Evolutionary conservation across 2,113 vertebrate genomes (phyloP).

Genomic region (Podarcis raffonei): DNA sequence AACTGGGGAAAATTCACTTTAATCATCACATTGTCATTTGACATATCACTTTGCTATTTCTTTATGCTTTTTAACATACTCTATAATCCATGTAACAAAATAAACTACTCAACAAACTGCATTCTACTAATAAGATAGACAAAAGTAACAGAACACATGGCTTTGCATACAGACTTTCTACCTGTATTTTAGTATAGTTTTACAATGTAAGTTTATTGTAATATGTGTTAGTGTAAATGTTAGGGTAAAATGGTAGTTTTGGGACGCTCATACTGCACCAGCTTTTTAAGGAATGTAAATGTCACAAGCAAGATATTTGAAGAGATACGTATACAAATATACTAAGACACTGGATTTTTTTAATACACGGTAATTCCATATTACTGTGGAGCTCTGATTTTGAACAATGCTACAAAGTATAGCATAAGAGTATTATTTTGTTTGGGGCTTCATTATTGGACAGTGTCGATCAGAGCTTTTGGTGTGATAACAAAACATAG

Average conservation of each 20-base stretch:
- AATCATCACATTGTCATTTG: conserved; percentile 23
- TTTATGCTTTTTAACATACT: conserved; percentile 18
- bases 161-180: conserved; percentile 44
- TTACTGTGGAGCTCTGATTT: conserved; percentile 20
- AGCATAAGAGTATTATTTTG: not conserved
- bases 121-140: conserved; percentile 32
- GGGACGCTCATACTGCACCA: conserved; percentile 16
- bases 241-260: conserved; percentile 39
- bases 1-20: conserved; percentile 18
- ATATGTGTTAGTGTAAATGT: conserved; percentile 39
- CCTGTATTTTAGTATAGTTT: conserved; percentile 39
- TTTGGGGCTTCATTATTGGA: conserved; percentile 26
- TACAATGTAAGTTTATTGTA: conserved; percentile 10
- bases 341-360: conserved; percentile 14
- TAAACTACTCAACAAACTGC: conserved; percentile 33
- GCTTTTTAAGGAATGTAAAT: conserved; percentile 10
- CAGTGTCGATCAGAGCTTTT: conserved; percentile 10
- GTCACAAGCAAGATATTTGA: conserved; percentile 9
- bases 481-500: not conserved
- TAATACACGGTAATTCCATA: conserved; percentile 35
- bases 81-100: conserved; percentile 30
- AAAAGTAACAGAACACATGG: conserved; percentile 52
- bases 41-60: conserved; percentile 8
- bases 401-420: conserved; percentile 36
- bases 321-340: conserved; percentile 5